A percentile compares a stretch with the other conserved stretches of the same genome.
These are phyloP conservation scores for Hybognathus amarus DNA, from an alignment of 2,797 vertebrate species.

Conservation along the genomic window DNA sequence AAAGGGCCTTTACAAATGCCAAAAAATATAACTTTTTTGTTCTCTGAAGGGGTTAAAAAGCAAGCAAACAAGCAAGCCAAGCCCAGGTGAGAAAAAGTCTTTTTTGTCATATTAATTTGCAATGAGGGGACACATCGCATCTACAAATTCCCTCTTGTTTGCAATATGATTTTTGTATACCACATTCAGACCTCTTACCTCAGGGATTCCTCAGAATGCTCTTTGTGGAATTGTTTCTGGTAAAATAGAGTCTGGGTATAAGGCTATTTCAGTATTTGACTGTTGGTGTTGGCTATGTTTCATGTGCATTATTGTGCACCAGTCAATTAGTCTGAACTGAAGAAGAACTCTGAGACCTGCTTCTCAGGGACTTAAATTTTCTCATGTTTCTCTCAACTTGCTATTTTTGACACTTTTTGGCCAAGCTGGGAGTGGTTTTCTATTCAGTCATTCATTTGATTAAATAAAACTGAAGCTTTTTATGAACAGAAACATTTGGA, in stretches of 20 bases:
- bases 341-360: constrained; percentile 28
- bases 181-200: background rate
- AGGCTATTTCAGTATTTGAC: background rate
- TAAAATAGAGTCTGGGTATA: background rate
- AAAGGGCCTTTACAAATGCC: no score
- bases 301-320: constrained; percentile 39
- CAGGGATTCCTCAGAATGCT: background rate
- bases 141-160: background rate
- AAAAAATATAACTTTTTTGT: no score
- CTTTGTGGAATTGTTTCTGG: constrained; percentile 20
- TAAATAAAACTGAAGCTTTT: background rate
- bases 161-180: background rate
- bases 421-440: constrained; percentile 7
- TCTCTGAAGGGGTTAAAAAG: background rate
- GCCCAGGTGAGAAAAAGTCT: no score
- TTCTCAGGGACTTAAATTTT: constrained; percentile 33
- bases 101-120: background rate
- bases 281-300: constrained; percentile 32
- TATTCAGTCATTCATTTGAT: constrained; percentile 1
- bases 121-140: background rate
- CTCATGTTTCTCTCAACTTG: constrained; percentile 20
- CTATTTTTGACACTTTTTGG: constrained; percentile 26
- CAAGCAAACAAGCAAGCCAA: background rate
- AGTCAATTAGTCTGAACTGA: constrained; percentile 20
- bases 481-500: constrained; percentile 26